phyloP scores from a whole-genome alignment of 2,113 vertebrate genomes.

The Jaculus jaculus region DNA sequence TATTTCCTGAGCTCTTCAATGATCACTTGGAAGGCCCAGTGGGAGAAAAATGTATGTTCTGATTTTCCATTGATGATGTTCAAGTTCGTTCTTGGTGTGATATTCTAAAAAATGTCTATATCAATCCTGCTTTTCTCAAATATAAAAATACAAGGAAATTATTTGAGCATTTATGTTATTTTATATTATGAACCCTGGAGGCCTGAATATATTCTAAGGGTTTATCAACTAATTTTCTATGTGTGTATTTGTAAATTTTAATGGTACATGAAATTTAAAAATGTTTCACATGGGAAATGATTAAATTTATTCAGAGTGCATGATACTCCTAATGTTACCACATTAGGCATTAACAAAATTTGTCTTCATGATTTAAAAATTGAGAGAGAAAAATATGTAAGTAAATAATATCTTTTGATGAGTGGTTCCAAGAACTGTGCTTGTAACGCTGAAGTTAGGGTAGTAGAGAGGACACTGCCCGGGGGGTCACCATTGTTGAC shows the following conservation, averaged over 20 bases:
- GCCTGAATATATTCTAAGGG: neutral
- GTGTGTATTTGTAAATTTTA: neutral
- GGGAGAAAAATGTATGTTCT: neutral
- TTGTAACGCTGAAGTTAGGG: neutral
- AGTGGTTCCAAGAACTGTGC: neutral
- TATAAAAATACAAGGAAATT: neutral
- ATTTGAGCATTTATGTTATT: neutral
- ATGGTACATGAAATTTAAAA: conserved; percentile 8
- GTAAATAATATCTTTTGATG: neutral
- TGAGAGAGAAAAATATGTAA: neutral
- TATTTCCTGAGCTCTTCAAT: conserved; percentile 10
- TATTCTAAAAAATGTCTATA: neutral
- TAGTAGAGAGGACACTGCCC: rapidly evolving
- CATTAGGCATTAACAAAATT: neutral
- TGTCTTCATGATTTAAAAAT: neutral
- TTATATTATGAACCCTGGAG: neutral
- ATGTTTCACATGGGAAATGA: neutral
- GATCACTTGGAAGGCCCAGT: neutral
- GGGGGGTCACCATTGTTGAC: neutral
- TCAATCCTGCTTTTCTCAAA: neutral
- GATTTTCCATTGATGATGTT: neutral
- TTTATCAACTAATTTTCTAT: neutral
- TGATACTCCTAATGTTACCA: neutral
- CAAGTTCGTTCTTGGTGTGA: neutral
- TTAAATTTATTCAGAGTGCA: neutral